Conservation (phyloP, 2,797 vertebrate genomes). For the Tapera naevia region DNA sequence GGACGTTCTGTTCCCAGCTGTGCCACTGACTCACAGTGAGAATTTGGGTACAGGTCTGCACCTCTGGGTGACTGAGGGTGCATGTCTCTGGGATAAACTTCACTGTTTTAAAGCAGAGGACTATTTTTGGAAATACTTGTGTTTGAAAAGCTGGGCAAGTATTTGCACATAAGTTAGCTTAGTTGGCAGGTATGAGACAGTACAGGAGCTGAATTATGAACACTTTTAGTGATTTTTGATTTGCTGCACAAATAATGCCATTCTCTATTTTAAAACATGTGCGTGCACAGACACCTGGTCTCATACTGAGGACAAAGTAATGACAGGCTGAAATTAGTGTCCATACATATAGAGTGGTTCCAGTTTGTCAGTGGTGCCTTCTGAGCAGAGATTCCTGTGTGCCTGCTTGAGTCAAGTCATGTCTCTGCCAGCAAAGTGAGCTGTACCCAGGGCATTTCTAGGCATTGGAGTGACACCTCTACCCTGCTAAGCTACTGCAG, state of each 20-base stretch:
- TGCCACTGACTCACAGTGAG: not conserved
- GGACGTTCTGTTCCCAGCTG: not conserved
- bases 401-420: not conserved
- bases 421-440: not conserved
- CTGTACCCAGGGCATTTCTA: not conserved
- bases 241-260: not conserved
- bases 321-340: not conserved
- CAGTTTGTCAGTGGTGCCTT: not conserved
- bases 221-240: not conserved
- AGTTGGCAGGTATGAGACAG: not conserved
- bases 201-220: not conserved
- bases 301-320: not conserved
- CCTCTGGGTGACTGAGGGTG: not conserved
- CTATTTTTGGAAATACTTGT: not conserved
- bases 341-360: fast-evolving
- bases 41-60: not conserved
- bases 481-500: not conserved
- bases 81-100: not conserved
- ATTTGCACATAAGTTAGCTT: not conserved
- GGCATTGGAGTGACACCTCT: not conserved
- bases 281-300: fast-evolving
- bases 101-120: not conserved
- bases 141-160: not conserved
- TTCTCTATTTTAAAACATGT: not conserved
- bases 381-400: not conserved